Evolutionary conservation across 2,888 invertebrate species (phyloP).

Genomic region (Lacanobia oleracea): DNA sequence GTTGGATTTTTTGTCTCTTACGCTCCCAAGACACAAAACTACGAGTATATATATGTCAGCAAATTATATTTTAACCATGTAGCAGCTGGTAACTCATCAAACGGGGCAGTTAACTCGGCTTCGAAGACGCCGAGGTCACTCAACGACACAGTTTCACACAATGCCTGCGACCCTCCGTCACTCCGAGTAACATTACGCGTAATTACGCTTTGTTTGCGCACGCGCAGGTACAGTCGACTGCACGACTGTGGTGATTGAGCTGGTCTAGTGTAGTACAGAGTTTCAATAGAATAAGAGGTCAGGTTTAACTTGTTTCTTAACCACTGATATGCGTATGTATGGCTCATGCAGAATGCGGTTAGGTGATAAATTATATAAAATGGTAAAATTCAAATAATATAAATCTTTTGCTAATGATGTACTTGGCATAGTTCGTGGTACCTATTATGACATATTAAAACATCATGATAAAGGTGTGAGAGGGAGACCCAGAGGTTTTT

Average conservation of each 20-base stretch:
- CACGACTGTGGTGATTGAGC: not conserved
- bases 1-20: no score
- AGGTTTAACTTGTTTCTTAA: not conserved
- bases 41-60: no score
- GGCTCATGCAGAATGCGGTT: slow-evolving; percentile 21
- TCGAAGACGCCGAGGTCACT: slow-evolving; percentile 40
- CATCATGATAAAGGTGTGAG: no score
- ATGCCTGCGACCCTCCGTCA: slow-evolving; percentile 19
- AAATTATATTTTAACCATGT: not conserved
- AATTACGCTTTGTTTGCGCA: slow-evolving; percentile 56
- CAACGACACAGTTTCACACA: slow-evolving; percentile 51
- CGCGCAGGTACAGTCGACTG: slow-evolving; percentile 12
- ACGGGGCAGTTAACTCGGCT: slow-evolving; percentile 6
- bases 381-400: no score
- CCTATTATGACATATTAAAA: no score
- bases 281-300: not conserved
- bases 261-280: not conserved
- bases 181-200: slow-evolving; percentile 33
- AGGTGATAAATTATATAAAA: not conserved
- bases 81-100: not conserved
- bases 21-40: no score
- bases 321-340: no score
- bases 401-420: no score
- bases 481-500: no score
- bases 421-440: no score